Conservation (phyloP, 2,113 vertebrate species). For the Motacilla tschutschensis region DNA sequence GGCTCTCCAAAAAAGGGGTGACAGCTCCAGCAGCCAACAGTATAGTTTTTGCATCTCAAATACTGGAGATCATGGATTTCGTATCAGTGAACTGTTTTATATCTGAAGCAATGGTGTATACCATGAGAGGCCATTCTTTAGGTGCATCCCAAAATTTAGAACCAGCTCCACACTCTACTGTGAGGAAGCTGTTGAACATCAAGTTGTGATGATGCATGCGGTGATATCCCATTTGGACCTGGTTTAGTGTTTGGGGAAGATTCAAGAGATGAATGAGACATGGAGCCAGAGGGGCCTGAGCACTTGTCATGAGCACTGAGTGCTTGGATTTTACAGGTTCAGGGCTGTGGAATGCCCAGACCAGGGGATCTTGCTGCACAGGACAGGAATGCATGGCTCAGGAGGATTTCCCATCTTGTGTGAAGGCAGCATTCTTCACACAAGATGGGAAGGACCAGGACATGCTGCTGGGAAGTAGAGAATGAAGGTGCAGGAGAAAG, state of each 20-base stretch:
- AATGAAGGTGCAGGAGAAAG: neutral
- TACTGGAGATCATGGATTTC: neutral
- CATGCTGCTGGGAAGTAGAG: neutral
- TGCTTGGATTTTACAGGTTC: neutral
- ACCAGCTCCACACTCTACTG: neutral
- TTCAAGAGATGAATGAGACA: neutral
- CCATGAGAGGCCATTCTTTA: neutral
- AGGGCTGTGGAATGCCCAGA: neutral
- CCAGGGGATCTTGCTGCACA: neutral
- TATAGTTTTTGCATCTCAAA: neutral
- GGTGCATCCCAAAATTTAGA: neutral
- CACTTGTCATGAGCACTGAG: neutral
- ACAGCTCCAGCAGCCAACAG: neutral
- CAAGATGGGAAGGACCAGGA: neutral
- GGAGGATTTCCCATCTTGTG: neutral
- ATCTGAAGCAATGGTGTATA: neutral
- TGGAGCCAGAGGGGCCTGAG: neutral
- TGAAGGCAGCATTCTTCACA: neutral
- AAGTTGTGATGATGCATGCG: neutral
- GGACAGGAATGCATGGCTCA: neutral
- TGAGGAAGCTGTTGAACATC: neutral
- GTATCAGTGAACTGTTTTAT: neutral
- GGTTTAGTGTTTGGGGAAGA: neutral
- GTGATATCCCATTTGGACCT: neutral
- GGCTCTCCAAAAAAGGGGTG: neutral